Percentiles rank a stretch among this genome's conserved stretches.
Evolutionary conservation across 2,888 invertebrate genomes (phyloP).

Genomic region (Chesias legatella): DNA sequence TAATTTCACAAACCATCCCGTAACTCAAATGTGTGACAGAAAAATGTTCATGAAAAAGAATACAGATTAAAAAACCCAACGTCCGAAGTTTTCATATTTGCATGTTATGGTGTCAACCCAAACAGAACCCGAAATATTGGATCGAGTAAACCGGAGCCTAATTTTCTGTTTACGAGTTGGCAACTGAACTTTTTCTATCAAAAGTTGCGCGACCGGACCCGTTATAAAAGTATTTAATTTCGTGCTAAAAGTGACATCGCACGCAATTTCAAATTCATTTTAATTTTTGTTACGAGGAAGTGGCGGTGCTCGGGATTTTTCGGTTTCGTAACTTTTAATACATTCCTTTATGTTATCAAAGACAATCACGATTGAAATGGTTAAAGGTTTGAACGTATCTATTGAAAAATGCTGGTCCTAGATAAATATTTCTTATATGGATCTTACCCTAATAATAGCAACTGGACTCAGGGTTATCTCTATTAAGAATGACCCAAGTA

Average conservation of each 20-base stretch:
- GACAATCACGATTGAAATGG: too few species aligned
- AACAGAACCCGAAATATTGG: slow-evolving; percentile 17
- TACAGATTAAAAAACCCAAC: background rate
- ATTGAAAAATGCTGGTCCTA: too few species aligned
- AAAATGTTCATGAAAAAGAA: too few species aligned
- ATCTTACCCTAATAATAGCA: too few species aligned
- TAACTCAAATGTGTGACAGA: too few species aligned
- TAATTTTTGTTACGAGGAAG: slow-evolving; percentile 28
- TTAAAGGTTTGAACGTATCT: too few species aligned
- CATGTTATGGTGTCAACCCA: slow-evolving; percentile 18
- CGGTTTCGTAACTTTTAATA: slow-evolving; percentile 27
- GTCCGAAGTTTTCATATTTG: background rate
- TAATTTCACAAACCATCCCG: too few species aligned
- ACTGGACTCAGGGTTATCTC: too few species aligned
- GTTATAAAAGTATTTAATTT: slow-evolving; percentile 70
- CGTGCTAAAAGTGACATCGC: slow-evolving; percentile 59
- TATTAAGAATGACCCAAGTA: too few species aligned
- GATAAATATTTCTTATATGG: too few species aligned
- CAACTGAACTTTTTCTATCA: slow-evolving; percentile 72
- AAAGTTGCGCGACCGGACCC: slow-evolving; percentile 52
- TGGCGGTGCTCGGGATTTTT: slow-evolving; percentile 22
- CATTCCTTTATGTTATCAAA: too few species aligned
- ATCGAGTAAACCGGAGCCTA: slow-evolving; percentile 55
- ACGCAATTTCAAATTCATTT: slow-evolving; percentile 57
- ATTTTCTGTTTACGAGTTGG: slow-evolving; percentile 64